Evolutionary conservation across 2,113 vertebrate genomes (phyloP).

Genomic region (Andinoacara biseriatus): DNA sequence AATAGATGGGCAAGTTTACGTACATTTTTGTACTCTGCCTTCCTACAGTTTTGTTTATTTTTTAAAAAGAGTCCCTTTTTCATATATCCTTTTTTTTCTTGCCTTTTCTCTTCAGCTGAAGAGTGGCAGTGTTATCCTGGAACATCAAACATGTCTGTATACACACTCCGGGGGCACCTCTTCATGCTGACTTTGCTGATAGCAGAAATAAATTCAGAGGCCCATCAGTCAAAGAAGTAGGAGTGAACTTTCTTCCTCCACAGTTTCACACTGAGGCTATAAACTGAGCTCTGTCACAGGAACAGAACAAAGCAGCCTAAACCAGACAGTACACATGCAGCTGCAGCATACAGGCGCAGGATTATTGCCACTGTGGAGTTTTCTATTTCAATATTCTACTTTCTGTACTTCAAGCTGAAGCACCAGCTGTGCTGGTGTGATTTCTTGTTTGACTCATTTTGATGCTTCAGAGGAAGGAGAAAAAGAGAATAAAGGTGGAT

Average conservation of each 20-base stretch:
- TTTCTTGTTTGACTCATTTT: conserved; percentile 23
- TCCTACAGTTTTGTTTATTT: conserved; percentile 2
- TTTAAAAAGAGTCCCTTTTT: not conserved
- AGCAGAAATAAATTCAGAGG: conserved; percentile 59
- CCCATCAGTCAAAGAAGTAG: conserved; percentile 62
- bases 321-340: conserved; percentile 41
- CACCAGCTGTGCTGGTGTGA: conserved; percentile 50
- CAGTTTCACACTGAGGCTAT: conserved; percentile 60
- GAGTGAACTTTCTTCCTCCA: conserved; percentile 61
- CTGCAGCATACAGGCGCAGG: conserved; percentile 37
- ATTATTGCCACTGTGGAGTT: conserved; percentile 37
- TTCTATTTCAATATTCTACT: conserved; percentile 40
- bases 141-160: conserved; percentile 52
- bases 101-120: not conserved
- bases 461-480: not conserved
- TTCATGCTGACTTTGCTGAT: conserved; percentile 65
- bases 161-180: conserved; percentile 52
- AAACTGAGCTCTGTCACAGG: conserved; percentile 57
- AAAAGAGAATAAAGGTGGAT: not conserved
- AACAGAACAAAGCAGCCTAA: conserved; percentile 50
- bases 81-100: not conserved
- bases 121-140: conserved; percentile 27
- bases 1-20: not conserved
- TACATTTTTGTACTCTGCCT: not conserved
- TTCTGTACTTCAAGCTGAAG: conserved; percentile 32